Percentiles rank a stretch among this genome's conserved stretches.
These are phyloP conservation scores for Lathamus discolor DNA, from an alignment of 2,113 vertebrate genomes.

Conservation along the genomic window DNA sequence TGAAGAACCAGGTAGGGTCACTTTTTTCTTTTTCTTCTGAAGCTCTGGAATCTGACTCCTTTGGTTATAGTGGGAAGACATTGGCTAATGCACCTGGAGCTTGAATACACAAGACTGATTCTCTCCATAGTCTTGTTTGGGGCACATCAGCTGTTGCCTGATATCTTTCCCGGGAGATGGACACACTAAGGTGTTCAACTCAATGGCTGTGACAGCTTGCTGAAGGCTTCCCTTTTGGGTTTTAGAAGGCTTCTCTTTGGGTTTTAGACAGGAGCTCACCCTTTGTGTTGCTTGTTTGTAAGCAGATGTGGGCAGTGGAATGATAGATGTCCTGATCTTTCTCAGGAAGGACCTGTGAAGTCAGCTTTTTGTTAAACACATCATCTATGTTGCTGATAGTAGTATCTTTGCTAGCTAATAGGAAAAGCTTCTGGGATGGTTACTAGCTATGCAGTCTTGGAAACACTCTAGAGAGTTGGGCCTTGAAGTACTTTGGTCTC, in stretches of 20 bases:
- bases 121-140: not conserved
- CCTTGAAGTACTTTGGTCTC: not conserved
- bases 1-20: not conserved
- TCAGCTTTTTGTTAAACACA: not conserved
- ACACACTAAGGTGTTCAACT: not conserved
- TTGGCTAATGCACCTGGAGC: not conserved
- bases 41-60: not conserved
- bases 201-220: not conserved
- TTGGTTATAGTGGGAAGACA: not conserved
- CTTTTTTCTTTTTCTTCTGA: not conserved
- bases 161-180: not conserved
- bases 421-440: not conserved
- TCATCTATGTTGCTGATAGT: not conserved
- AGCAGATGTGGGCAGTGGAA: not conserved
- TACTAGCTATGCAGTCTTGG: not conserved
- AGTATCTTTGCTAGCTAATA: not conserved
- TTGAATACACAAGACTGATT: not conserved
- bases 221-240: not conserved
- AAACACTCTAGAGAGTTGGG: not conserved
- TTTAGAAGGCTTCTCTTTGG: not conserved
- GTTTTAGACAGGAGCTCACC: not conserved
- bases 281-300: not conserved
- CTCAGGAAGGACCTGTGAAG: not conserved
- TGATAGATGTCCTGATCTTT: not conserved
- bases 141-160: not conserved